Evolutionary conservation across 2,888 invertebrate species (phyloP), one percentile per base, ranked within the genome.

Genomic region (Hemicrepidius hirtus): DNA sequence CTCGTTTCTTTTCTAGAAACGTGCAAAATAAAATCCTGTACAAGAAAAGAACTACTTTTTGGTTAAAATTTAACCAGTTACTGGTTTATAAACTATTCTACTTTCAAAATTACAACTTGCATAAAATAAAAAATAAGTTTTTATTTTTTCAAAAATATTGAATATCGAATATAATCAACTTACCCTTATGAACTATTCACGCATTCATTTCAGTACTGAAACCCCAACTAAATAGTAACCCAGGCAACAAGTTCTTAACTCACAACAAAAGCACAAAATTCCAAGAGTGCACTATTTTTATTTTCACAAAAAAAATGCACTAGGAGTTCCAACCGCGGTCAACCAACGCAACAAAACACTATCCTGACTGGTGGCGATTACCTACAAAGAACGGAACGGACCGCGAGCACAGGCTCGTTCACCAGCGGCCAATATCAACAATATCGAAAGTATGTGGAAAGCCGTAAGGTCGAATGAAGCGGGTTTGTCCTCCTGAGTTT

Each of bases 381-480:
- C 55, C 44, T 53, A 63, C 67, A 67, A 68, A 72, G 67, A 55
- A 62, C 46, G 40, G 49, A 68, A 60, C 68, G 50, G 60, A 68
- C 53, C 66, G 44, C 55, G 41, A 62, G 49, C 63, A 60, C 63
- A 53, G 57, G 62, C 64, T 68, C 72, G 72, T 68, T 68, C 62
- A 64, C 64, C 55, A 49, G 59, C 68, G 46, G 49, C 63, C 69
- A 78, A 78, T 76, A 76, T 76, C 71, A 76, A 79, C 80, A 80
- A 77, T 78, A 80, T 80, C 73, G 80, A 79, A 79, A 80, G 80
- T 80, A 75, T 78, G 78, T 77, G 77, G 76, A 71, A 60, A 67
- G 69, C 73, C 71, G 77, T 79, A 76, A 71, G 71, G 78, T 69
- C 78, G 78, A 77, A 35, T 24, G 49, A 44, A 63, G 65, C 75